Percentiles rank a stretch among this genome's conserved stretches.
Evolutionary conservation across 2,113 vertebrate genomes (phyloP).

Genomic region (Cyanoliseus patagonus): DNA sequence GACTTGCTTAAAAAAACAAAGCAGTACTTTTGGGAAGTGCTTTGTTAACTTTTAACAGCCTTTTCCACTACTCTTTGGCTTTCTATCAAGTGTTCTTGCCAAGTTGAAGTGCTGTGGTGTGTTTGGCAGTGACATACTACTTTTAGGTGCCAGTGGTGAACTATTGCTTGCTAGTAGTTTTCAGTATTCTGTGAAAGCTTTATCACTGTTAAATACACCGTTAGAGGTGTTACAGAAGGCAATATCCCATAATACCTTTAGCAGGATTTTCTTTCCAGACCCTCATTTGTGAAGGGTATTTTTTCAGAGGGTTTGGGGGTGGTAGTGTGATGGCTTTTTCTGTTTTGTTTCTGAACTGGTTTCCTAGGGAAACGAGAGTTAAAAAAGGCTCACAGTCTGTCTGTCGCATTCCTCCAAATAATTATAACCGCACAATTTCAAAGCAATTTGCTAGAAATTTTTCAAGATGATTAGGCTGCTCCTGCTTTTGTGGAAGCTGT

Average conservation of each 20-base stretch:
- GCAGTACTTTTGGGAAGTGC: slow-evolving; percentile 67
- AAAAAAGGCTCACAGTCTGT: slow-evolving; percentile 40
- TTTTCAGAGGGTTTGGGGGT: not conserved
- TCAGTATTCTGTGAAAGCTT: slow-evolving; percentile 29
- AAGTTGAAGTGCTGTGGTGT: slow-evolving; percentile 60
- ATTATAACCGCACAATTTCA: not conserved
- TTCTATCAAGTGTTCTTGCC: slow-evolving; percentile 41
- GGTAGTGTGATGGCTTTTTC: not conserved
- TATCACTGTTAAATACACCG: not conserved
- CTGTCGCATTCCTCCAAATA: slow-evolving; percentile 37
- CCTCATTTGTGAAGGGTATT: not conserved
- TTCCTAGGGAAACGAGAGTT: slow-evolving; percentile 54
- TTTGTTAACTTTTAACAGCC: slow-evolving; percentile 69
- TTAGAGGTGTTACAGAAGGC: not conserved
- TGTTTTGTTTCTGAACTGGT: slow-evolving; percentile 30
- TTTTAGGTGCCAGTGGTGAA: slow-evolving; percentile 55
- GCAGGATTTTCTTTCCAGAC: not conserved
- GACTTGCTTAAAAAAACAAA: slow-evolving; percentile 66
- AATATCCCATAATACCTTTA: not conserved
- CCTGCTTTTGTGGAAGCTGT: not conserved
- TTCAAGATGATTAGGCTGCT: not conserved
- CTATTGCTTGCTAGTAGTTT: slow-evolving; percentile 36
- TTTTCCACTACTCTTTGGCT: slow-evolving; percentile 68
- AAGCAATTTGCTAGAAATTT: not conserved
- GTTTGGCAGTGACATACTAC: slow-evolving; percentile 55